phyloP scores from a whole-genome alignment of 2,888 invertebrate genomes.

The Parapristionchus giblindavisi region DNA sequence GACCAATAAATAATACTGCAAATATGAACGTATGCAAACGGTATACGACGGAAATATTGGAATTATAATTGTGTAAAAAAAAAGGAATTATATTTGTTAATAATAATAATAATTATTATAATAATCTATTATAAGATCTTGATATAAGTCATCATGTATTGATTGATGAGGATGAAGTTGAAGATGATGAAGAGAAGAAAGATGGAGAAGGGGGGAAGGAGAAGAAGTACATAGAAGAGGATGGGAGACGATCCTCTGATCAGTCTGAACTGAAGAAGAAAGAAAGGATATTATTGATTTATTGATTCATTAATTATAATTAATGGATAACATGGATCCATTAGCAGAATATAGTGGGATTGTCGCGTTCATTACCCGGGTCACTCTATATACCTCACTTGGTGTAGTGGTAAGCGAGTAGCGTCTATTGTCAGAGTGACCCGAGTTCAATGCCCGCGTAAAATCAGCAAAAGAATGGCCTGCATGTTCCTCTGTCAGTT shows the following conservation, averaged over 20 bases:
- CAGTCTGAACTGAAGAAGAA: slow-evolving; percentile 34
- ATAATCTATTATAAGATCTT: too few species aligned
- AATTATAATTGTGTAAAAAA: too few species aligned
- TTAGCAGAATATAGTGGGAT: too few species aligned
- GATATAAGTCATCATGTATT: too few species aligned
- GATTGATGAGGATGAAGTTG: background rate
- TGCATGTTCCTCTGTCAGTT: slow-evolving; percentile 27
- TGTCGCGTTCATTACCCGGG: background rate
- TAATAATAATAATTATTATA: too few species aligned
- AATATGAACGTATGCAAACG: too few species aligned
- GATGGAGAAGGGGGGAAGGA: slow-evolving; percentile 1
- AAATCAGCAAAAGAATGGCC: background rate
- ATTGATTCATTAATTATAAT: background rate
- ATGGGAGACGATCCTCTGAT: too few species aligned
- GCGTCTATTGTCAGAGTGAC: background rate
- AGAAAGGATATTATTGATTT: slow-evolving; percentile 23
- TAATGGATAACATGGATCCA: background rate
- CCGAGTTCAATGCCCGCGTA: slow-evolving; percentile 11
- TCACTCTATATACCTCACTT: background rate
- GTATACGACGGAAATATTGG: too few species aligned
- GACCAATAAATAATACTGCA: too few species aligned
- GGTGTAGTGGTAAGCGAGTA: background rate
- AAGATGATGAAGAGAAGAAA: background rate
- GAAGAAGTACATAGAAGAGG: slow-evolving; percentile 14
- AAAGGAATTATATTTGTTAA: too few species aligned